Conservation (phyloP, 1,140 invertebrate species). For the Aphaenogaster ashmeadi region DNA sequence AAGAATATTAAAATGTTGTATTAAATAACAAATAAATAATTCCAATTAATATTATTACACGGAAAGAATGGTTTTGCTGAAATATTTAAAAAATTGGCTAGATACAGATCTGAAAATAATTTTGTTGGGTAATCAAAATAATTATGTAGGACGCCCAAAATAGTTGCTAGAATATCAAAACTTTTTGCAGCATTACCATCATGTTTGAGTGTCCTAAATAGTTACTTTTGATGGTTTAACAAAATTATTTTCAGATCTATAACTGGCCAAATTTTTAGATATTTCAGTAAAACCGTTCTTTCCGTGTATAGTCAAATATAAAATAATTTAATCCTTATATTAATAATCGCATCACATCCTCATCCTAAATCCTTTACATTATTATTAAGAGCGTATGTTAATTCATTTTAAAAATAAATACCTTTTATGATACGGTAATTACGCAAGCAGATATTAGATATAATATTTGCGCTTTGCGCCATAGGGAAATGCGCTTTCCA, state of each 20-base stretch:
- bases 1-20: background rate
- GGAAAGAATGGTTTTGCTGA: no score
- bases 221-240: no score
- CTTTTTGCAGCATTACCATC: no score
- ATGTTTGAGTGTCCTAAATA: no score
- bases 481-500: slow-evolving; percentile 7
- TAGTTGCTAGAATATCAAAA: no score
- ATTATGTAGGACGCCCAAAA: no score
- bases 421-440: background rate
- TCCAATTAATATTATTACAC: background rate
- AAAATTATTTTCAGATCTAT: no score
- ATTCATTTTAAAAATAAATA: slow-evolving; percentile 13
- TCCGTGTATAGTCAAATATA: background rate
- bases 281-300: no score
- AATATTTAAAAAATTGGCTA: no score
- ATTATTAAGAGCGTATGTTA: background rate
- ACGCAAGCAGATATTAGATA: slow-evolving; percentile 21
- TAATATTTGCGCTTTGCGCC: slow-evolving; percentile 5
- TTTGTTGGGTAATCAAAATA: no score
- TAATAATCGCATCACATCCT: background rate
- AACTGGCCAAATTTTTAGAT: no score
- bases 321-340: slow-evolving; percentile 6
- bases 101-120: no score
- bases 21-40: slow-evolving; percentile 22
- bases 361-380: background rate